Evolutionary conservation across 2,888 invertebrate species (phyloP).

Genomic region (Heliconius charithonia): DNA sequence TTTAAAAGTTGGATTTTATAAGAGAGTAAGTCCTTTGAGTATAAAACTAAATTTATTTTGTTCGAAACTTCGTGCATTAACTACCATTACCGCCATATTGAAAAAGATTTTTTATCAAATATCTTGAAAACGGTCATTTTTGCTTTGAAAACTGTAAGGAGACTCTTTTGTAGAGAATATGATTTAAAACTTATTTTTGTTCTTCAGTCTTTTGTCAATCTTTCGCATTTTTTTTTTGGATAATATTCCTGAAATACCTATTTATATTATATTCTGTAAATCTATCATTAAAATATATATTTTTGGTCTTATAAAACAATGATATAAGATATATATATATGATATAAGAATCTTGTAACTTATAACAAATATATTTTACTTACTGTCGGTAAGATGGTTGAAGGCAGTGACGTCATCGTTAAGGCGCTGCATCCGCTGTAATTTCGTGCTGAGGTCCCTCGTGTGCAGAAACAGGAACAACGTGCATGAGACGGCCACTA

Average conservation of each 20-base stretch:
- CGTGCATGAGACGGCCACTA: conserved; percentile 92
- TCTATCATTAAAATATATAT: no score
- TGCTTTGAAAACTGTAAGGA: neutral
- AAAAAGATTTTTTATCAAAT: neutral
- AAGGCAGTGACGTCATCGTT: conserved; percentile 80
- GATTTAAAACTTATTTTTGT: neutral
- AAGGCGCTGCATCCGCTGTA: conserved; percentile 91
- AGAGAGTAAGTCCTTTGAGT: neutral
- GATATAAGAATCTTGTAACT: no score
- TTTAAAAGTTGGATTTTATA: neutral
- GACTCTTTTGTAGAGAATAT: neutral
- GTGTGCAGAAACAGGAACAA: conserved; percentile 94
- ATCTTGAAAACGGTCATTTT: neutral
- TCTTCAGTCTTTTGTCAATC: neutral
- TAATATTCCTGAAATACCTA: no score
- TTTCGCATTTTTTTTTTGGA: no score
- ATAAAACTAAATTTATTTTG: neutral
- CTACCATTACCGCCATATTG: neutral
- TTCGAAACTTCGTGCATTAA: neutral
- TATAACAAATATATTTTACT: conserved; percentile 51
- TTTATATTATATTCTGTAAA: neutral
- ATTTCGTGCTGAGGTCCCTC: conserved; percentile 90
- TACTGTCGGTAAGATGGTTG: conserved; percentile 77
- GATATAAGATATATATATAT: no score
- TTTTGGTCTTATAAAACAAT: no score